A percentile compares a stretch with the other conserved stretches of the same genome.
Evolutionary conservation across 2,888 invertebrate species (phyloP).

Genomic region (Lithophane semibrunnea): DNA sequence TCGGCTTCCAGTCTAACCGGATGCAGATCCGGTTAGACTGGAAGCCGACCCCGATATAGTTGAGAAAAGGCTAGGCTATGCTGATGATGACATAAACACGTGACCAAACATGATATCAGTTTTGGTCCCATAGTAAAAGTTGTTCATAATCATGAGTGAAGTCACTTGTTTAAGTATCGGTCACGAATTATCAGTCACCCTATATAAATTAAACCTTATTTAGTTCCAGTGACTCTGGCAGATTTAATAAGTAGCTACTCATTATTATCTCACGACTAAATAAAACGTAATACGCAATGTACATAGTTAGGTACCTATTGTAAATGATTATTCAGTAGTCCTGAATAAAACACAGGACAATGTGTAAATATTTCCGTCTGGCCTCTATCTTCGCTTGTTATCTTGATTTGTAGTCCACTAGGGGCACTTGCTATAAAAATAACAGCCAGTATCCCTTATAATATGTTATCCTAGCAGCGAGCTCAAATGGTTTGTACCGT

Average conservation of each 20-base stretch:
- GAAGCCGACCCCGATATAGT: no score
- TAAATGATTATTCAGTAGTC: conserved; percentile 62
- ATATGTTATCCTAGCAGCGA: conserved; percentile 76
- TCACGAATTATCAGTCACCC: no score
- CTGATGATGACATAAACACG: no score
- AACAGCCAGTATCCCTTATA: conserved; percentile 78
- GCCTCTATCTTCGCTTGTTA: conserved; percentile 84
- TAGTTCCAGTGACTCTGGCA: conserved; percentile 1
- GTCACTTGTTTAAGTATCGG: no score
- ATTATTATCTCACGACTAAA: not conserved
- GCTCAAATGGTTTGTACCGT: conserved; percentile 79
- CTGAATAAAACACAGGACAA: conserved; percentile 70
- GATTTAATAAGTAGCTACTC: not conserved
- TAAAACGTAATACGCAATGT: not conserved
- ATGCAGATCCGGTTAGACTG: no score
- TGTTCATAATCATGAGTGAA: no score
- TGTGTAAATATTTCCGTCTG: conserved; percentile 82
- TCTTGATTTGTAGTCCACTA: conserved; percentile 87
- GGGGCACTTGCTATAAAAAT: conserved; percentile 83
- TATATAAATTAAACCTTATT: not conserved
- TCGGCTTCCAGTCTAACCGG: no score
- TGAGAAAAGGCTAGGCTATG: no score
- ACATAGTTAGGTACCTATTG: not conserved
- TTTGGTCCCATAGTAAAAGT: no score
- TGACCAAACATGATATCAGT: no score